Percentiles rank a stretch among this genome's conserved stretches.
phyloP scores from a whole-genome alignment of 2,888 invertebrate species.

The Dascillus cervinus region DNA sequence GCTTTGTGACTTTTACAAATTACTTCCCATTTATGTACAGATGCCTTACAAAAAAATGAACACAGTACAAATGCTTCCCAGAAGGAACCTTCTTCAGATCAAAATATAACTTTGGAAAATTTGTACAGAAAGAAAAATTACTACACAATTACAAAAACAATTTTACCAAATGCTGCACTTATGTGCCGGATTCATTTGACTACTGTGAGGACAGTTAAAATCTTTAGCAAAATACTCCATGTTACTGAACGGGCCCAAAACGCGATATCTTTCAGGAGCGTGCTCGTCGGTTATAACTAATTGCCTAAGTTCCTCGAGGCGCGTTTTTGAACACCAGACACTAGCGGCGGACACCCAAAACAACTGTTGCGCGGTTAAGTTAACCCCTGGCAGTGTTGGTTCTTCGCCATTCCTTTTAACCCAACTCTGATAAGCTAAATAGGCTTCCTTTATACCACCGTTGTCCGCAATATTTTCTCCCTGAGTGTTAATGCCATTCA shows the following conservation, averaged over 20 bases:
- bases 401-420: slow-evolving; percentile 34
- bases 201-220: slow-evolving; percentile 51
- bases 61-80: slow-evolving; percentile 5
- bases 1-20: no score
- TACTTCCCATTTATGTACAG: no score
- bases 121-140: not conserved
- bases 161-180: slow-evolving; percentile 58
- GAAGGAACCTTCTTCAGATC: not conserved
- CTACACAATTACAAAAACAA: slow-evolving; percentile 13
- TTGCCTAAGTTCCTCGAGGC: slow-evolving; percentile 36
- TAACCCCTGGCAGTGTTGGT: slow-evolving; percentile 32
- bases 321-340: slow-evolving; percentile 51
- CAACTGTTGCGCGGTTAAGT: slow-evolving; percentile 42
- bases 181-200: slow-evolving; percentile 53
- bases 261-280: slow-evolving; percentile 48
- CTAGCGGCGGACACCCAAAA: slow-evolving; percentile 55
- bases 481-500: slow-evolving; percentile 87
- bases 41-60: slow-evolving; percentile 5
- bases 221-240: slow-evolving; percentile 54
- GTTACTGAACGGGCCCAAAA: slow-evolving; percentile 52
- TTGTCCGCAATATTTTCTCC: slow-evolving; percentile 95
- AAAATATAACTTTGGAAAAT: not conserved
- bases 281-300: slow-evolving; percentile 39
- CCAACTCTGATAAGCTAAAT: slow-evolving; percentile 37
- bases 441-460: slow-evolving; percentile 88